These are phyloP conservation scores for Drosophila asahinai DNA, from an alignment of 1,140 invertebrate species.

Conservation along the genomic window DNA sequence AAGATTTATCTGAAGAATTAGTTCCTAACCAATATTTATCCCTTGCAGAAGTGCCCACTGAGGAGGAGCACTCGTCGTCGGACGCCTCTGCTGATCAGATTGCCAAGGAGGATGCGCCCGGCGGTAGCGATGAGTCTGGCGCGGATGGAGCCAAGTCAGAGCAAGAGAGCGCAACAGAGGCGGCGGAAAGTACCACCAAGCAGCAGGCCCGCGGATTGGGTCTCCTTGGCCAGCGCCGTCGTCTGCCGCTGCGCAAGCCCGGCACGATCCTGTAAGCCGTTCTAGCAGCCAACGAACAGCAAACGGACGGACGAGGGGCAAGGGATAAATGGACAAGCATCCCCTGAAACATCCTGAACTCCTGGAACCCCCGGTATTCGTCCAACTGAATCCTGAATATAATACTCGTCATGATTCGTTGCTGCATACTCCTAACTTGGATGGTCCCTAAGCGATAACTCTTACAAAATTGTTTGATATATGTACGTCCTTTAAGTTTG, in stretches of 20 bases:
- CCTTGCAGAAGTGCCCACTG: constrained; percentile 61
- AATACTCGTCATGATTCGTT: constrained; percentile 36
- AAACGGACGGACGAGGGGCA: background rate
- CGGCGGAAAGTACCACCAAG: constrained; percentile 85
- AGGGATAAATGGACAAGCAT: background rate
- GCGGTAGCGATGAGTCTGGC: constrained; percentile 49
- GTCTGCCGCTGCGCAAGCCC: constrained; percentile 87
- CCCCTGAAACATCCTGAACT: background rate
- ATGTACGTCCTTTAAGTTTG: constrained; percentile 36
- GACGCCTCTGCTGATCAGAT: constrained; percentile 58
- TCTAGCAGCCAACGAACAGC: constrained; percentile 24
- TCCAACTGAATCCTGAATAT: constrained; percentile 27
- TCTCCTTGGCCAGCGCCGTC: constrained; percentile 87
- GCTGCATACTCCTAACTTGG: constrained; percentile 36
- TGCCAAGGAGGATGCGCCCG: constrained; percentile 56
- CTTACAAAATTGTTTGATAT: constrained; percentile 42
- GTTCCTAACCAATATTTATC: background rate
- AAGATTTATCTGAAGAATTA: background rate
- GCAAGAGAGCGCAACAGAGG: constrained; percentile 84
- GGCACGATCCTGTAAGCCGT: constrained; percentile 85
- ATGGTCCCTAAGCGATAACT: constrained; percentile 55
- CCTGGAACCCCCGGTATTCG: background rate
- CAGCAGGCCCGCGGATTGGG: constrained; percentile 87
- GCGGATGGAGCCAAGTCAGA: constrained; percentile 61
- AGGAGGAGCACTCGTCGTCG: constrained; percentile 82